These are phyloP conservation scores for Allygus modestus DNA, from an alignment of 2,888 invertebrate genomes.

Conservation along the genomic window DNA sequence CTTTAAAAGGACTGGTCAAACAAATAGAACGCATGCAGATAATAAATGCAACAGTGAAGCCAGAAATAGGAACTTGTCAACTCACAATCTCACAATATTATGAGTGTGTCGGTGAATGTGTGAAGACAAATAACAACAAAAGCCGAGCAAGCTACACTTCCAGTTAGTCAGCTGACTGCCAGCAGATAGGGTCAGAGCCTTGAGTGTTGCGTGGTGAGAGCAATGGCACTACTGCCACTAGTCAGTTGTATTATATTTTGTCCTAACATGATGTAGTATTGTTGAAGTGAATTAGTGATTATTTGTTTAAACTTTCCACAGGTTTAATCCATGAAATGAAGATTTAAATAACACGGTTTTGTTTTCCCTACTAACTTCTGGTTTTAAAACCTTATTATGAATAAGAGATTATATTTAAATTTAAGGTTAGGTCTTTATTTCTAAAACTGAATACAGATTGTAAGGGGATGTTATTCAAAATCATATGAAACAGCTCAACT, in stretches of 20 bases:
- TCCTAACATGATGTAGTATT: neutral
- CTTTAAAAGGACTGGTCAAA: too few relatives aligned
- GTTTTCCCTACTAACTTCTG: neutral
- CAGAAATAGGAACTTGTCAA: neutral
- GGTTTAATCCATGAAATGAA: neutral
- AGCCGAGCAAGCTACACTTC: neutral
- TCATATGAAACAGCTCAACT: neutral
- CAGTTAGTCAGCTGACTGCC: conserved; percentile 21
- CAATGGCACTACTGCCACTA: neutral
- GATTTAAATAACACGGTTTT: neutral
- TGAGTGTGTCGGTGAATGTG: neutral
- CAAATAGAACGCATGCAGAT: neutral
- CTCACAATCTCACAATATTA: neutral
- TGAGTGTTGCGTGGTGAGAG: neutral
- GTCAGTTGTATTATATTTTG: neutral
- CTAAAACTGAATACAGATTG: neutral
- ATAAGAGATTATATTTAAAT: neutral
- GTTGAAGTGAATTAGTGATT: neutral
- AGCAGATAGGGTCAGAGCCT: neutral
- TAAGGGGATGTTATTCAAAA: neutral
- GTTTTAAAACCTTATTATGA: neutral
- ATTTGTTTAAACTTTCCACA: neutral
- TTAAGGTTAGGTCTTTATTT: neutral
- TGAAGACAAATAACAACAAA: neutral
- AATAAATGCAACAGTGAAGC: neutral